phyloP scores from a whole-genome alignment of 2,797 vertebrate genomes.

The Hirundo rustica region DNA sequence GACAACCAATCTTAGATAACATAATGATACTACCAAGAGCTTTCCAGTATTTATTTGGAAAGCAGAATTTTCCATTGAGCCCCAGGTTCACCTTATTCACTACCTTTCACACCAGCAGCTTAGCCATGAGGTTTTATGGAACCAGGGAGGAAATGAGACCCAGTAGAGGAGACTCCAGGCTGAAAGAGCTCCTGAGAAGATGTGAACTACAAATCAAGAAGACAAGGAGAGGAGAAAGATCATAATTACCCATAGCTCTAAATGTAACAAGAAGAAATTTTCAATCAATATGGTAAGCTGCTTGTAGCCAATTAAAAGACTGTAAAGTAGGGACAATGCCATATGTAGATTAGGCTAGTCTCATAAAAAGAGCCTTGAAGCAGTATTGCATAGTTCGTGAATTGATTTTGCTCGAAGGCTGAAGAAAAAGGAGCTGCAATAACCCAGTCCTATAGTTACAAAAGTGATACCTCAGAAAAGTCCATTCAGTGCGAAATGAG shows the following conservation, averaged over 20 bases:
- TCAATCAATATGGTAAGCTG: conserved; percentile 55
- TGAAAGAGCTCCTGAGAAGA: neutral
- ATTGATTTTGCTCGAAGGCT: conserved; percentile 55
- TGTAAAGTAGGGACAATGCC: conserved; percentile 36
- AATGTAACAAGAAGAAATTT: conserved; percentile 45
- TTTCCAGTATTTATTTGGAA: neutral
- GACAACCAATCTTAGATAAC: neutral
- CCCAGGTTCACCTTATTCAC: neutral
- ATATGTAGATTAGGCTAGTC: conserved; percentile 49
- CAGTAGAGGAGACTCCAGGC: neutral
- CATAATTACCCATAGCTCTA: conserved; percentile 37
- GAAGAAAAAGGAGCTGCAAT: conserved; percentile 4
- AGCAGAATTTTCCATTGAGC: neutral
- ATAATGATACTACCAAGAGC: neutral
- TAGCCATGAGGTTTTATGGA: neutral
- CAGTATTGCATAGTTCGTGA: conserved; percentile 46
- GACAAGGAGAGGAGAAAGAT: conserved; percentile 9
- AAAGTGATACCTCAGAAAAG: neutral
- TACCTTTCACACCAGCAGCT: neutral
- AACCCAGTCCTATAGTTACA: neutral
- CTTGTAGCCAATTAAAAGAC: conserved; percentile 61
- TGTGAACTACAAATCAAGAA: conserved; percentile 28
- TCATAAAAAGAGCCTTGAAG: conserved; percentile 66
- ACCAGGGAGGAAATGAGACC: neutral
- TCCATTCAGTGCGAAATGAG: neutral